Evolutionary conservation across 2,888 invertebrate species (phyloP).

Genomic region (Pteria penguin): DNA sequence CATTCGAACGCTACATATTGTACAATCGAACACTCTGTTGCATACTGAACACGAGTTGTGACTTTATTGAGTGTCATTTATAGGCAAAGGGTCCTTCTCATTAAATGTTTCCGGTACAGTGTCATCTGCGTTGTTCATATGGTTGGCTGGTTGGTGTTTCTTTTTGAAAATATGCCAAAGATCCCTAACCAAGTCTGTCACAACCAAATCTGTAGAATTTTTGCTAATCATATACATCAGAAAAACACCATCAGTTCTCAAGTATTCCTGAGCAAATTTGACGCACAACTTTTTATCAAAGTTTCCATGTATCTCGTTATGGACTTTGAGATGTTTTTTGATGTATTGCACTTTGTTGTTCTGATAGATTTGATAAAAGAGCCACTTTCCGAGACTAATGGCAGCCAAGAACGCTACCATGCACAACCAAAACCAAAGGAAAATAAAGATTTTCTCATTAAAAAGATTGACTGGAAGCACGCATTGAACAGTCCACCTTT

Average conservation of each 20-base stretch:
- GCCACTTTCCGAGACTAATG: slow-evolving; percentile 65
- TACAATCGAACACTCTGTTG: too few species aligned
- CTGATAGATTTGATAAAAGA: slow-evolving; percentile 64
- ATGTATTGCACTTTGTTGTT: slow-evolving; percentile 67
- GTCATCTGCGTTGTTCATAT: slow-evolving; percentile 38
- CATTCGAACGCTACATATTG: too few species aligned
- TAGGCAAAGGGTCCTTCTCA: slow-evolving; percentile 47
- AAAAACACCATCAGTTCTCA: slow-evolving; percentile 73
- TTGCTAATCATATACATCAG: slow-evolving; percentile 68
- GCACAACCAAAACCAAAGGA: slow-evolving; percentile 74
- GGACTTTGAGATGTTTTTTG: slow-evolving; percentile 69
- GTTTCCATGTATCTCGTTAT: slow-evolving; percentile 57
- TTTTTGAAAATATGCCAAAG: slow-evolving; percentile 64
- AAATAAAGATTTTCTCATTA: slow-evolving; percentile 74
- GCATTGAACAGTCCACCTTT: slow-evolving; percentile 72
- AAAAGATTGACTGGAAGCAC: slow-evolving; percentile 73
- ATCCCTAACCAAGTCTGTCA: slow-evolving; percentile 63
- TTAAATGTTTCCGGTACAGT: slow-evolving; percentile 44
- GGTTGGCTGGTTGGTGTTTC: slow-evolving; percentile 18
- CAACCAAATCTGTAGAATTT: slow-evolving; percentile 71
- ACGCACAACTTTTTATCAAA: slow-evolving; percentile 65
- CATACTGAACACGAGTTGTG: too few species aligned
- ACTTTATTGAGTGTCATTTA: background rate
- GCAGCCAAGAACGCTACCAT: slow-evolving; percentile 60
- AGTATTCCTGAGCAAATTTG: slow-evolving; percentile 66